Evolutionary conservation across 2,113 vertebrate species (phyloP), one percentile per base, ranked within the genome.

Genomic region (Danionella cerebrum): DNA sequence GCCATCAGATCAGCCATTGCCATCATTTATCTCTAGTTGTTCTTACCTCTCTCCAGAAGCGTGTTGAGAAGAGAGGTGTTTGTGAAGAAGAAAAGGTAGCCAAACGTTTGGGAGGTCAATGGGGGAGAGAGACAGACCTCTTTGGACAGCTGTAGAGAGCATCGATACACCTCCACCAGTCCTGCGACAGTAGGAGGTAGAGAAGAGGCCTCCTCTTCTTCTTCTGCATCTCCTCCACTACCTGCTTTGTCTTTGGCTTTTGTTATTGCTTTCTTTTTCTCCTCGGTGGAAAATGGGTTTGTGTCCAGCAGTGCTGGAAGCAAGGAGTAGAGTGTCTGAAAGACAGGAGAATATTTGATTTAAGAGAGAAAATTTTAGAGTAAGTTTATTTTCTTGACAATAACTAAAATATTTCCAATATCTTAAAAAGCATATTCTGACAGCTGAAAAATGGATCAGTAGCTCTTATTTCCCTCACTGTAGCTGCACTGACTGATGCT

Each of bases 21-120:
- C 38, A 44, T 44, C 24, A 44, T 29, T 38, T 33, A 33, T 18
- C 16, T 55, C 27, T 9, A 29, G 24, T 31, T 14, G 42, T 60
- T 60, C 14, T 31, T 18, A 94, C 94, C 94, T 92, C 91, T 86
- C 78, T 96, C 94, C 83, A 96, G 88, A 73, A 96, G 78, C 1
- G 93, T 94, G 71, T 96, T 96, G 78, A 96, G 90, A 70, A 96
- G 84, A n/a, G 94, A 95, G 2, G 94, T 94, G 69, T 96, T 96
- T 83, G 91, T 94, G 86, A 96, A 96, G 83, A 96, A 96, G 80
- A 96, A 94, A 72, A 96, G 90, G 80, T 96, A 96, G 69, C 93
- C 92, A 0, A 96, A 96, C 6, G 93, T 94, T 83, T 96, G 94
- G 14, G 94, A 94, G 38, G 93, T 93, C 9, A 96, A 90, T 1